Base-by-base conservation (phyloP, 2,113 vertebrate species). In the Pristiophorus japonicus region DNA sequence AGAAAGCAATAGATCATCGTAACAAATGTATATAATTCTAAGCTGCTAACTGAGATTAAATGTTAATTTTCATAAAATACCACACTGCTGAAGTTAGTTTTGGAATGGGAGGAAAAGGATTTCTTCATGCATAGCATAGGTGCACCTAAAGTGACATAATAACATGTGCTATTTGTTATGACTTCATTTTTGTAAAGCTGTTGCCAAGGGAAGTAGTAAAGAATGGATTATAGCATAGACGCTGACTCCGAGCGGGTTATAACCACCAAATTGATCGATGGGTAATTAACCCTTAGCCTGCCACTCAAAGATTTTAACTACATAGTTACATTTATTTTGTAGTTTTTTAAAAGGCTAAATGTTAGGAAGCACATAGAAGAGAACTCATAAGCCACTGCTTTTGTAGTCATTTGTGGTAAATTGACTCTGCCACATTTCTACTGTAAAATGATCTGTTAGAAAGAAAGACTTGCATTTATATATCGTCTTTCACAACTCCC, bases 201-300 rank as follows among this genome's bases (percentile, higher is more conserved):
- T 47, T 65, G 92, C 92, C 92, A 94, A 94, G 42, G 87, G 87
- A 90, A 90, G 87, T 90, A 90, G 87, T 90, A 90, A 90, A 90
- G 87, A 62, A 90, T 90, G 30, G 87, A 90, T 34, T 62, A 34
- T 55, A 62, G 62, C 59, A n/a, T n/a, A n/a, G n/a, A n/a, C n/a
- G n/a, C 87, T 90, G 59, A 62, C 59, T 90, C 55, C 55, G 5
- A 18, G 87, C 2, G 55, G 30, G 34, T 62, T 59, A n/a, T 30
- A 90, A 62, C 51, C n/a, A 30, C 51, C 51, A 90, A 62, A 62
- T n/a, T 18, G 11, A 62, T 90, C 87, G 51, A 2, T 90, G 87
- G 30, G 51, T 62, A 90, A 90, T 90, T 59, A 59, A 59, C 27
- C 51, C 87, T 62, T n/a, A 55, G 87, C 30, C 51, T 90, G 47